A percentile compares a stretch with the other conserved stretches of the same genome.
Evolutionary conservation across 1,140 invertebrate genomes (phyloP).

Genomic region (Yoshiicerus persimilis): DNA sequence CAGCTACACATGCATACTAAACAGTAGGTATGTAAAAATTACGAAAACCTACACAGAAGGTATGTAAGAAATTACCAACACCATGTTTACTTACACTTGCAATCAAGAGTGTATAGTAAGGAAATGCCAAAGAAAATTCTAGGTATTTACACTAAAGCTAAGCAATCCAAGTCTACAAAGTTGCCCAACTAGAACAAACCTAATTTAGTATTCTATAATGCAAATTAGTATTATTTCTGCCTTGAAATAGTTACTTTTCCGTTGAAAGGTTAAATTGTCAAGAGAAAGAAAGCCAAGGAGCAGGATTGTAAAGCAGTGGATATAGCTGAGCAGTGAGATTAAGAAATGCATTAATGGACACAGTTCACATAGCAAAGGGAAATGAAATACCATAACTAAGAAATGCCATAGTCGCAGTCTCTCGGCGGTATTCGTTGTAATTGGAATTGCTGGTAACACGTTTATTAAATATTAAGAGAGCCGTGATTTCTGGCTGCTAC

Average conservation of each 20-base stretch:
- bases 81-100: background rate
- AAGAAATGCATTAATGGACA: background rate
- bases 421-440: background rate
- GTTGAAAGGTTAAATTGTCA: too few relatives aligned
- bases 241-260: too few relatives aligned
- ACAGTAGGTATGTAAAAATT: background rate
- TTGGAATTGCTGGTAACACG: background rate
- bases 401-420: background rate
- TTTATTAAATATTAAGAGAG: background rate
- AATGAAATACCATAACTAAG: background rate
- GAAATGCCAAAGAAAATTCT: too few relatives aligned
- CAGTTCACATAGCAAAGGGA: background rate
- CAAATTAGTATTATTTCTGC: too few relatives aligned
- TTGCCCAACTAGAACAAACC: too few relatives aligned
- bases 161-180: too few relatives aligned
- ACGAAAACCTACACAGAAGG: background rate
- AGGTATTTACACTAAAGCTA: too few relatives aligned
- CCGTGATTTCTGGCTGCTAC: background rate
- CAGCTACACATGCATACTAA: background rate
- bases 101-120: background rate
- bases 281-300: too few relatives aligned
- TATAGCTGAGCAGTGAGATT: background rate
- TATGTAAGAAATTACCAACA: too few relatives aligned
- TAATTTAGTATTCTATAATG: too few relatives aligned
- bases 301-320: background rate